phyloP scores from a whole-genome alignment of 1,140 invertebrate species.

The Solenopsis invicta region DNA sequence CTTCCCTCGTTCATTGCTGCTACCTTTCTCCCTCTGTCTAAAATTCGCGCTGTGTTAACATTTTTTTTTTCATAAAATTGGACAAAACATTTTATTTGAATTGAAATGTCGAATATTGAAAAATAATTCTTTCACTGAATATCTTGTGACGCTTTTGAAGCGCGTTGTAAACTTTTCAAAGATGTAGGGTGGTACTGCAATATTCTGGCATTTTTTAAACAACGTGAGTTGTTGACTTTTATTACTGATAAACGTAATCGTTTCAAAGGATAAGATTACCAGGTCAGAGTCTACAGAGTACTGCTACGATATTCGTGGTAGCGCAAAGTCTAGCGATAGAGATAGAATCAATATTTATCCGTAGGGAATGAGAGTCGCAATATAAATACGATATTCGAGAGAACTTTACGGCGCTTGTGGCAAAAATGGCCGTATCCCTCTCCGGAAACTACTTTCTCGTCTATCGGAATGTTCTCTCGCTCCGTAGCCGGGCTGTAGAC shows the following conservation, averaged over 20 bases:
- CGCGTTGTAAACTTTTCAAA: background rate
- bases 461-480: conserved; percentile 63
- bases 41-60: conserved; percentile 9
- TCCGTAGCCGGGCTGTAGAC: conserved; percentile 58
- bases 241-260: background rate
- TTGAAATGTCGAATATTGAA: background rate
- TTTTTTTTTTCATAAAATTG: conserved; percentile 34
- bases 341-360: conserved; percentile 55
- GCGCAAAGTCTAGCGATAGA: conserved; percentile 32
- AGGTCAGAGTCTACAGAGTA: conserved; percentile 25
- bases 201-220: background rate
- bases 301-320: conserved; percentile 19
- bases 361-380: conserved; percentile 53
- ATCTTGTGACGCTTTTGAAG: background rate
- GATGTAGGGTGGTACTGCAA: too few species aligned
- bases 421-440: conserved; percentile 44
- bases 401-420: conserved; percentile 48
- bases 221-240: background rate
- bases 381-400: conserved; percentile 52
- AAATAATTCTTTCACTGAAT: background rate
- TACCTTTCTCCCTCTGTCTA: conserved; percentile 42
- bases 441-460: conserved; percentile 44
- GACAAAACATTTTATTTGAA: too few species aligned
- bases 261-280: conserved; percentile 24
- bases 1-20: conserved; percentile 70